phyloP scores from a whole-genome alignment of 2,113 vertebrate genomes.

The Podarcis muralis region DNA sequence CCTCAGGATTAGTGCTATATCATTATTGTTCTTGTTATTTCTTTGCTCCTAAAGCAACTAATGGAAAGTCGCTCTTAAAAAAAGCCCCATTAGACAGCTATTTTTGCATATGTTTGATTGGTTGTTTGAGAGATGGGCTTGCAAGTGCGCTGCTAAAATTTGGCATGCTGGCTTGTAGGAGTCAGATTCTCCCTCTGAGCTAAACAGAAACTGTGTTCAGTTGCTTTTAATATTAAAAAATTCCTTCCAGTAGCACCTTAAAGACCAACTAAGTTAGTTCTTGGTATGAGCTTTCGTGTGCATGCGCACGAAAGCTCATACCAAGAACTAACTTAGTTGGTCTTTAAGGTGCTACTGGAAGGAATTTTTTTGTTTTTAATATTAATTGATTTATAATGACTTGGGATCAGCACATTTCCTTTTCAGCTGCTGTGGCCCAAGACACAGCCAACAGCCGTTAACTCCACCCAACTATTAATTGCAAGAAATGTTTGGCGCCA shows the following conservation, averaged over 20 bases:
- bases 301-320: too few relatives aligned
- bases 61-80: not conserved
- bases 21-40: too few relatives aligned
- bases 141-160: not conserved
- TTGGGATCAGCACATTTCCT: not conserved
- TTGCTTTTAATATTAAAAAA: conserved; percentile 36
- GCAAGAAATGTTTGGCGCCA: conserved; percentile 31
- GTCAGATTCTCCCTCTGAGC: not conserved
- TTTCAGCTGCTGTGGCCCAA: conserved; percentile 16
- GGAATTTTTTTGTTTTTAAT: conserved; percentile 24
- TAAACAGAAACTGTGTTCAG: not conserved
- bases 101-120: not conserved
- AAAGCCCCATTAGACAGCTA: not conserved
- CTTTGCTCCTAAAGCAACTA: not conserved
- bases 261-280: too few relatives aligned
- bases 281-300: too few relatives aligned
- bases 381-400: conserved; percentile 46
- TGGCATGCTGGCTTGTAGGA: not conserved
- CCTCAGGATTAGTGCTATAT: not conserved
- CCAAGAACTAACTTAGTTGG: too few relatives aligned
- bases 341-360: too few relatives aligned
- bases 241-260: too few relatives aligned
- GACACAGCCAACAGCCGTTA: conserved; percentile 20
- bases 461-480: conserved; percentile 47
- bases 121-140: conserved; percentile 20